Conservation (phyloP, 2,113 vertebrate species). For the Leucopternis melanops region DNA sequence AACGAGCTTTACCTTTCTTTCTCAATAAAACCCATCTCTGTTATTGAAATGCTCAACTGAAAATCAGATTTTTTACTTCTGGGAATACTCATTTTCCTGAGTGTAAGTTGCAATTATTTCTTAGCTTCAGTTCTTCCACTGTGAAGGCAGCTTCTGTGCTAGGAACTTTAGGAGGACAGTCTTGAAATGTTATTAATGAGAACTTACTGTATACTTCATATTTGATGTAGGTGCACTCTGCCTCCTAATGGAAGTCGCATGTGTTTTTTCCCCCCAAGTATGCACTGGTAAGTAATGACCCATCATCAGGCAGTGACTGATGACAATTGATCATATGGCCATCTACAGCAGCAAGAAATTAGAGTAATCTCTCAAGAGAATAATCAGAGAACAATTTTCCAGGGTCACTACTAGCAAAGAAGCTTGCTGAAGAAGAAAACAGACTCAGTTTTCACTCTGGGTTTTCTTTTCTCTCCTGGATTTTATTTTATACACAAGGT, state of each 20-base stretch:
- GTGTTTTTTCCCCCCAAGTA: conserved; percentile 27
- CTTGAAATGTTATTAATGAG: conserved; percentile 58
- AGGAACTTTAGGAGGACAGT: conserved; percentile 17
- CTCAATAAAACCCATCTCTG: not conserved
- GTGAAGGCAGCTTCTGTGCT: conserved; percentile 2
- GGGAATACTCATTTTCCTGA: not conserved
- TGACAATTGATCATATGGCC: conserved; percentile 55
- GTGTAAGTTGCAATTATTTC: not conserved
- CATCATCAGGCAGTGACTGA: conserved; percentile 48
- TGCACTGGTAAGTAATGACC: conserved; percentile 50
- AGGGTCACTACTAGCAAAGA: conserved; percentile 34
- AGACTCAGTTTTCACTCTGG: not conserved
- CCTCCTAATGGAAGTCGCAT: conserved; percentile 62
- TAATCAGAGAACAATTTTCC: conserved; percentile 50
- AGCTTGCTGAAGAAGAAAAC: conserved; percentile 45
- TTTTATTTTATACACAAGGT: conserved; percentile 43
- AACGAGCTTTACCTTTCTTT: not conserved
- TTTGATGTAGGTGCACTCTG: conserved; percentile 55
- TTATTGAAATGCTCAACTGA: not conserved
- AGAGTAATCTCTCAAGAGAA: conserved; percentile 52
- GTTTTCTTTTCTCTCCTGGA: conserved; percentile 18
- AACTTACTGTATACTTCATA: conserved; percentile 1
- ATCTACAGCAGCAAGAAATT: conserved; percentile 54
- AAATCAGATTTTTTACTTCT: not conserved
- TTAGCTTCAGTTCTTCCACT: not conserved